Evolutionary conservation across 1,140 invertebrate genomes (phyloP).

Genomic region (Drosophila littoralis): DNA sequence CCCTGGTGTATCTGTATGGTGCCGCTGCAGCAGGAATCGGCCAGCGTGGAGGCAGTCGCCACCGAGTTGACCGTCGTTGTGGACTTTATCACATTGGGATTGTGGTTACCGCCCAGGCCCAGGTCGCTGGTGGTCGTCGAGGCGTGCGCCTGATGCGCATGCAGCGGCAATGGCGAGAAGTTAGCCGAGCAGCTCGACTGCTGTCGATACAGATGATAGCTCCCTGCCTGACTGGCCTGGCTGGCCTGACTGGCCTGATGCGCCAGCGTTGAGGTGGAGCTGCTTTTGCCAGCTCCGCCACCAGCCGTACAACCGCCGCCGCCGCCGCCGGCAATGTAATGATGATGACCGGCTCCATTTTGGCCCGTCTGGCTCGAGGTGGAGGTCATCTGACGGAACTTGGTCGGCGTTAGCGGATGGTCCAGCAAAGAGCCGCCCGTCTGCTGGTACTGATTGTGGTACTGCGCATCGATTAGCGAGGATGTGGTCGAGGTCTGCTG

Average conservation of each 20-base stretch:
- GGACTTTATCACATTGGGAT: slow-evolving; percentile 84
- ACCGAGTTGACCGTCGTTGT: slow-evolving; percentile 82
- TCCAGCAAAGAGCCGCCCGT: slow-evolving; percentile 80
- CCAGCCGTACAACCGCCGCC: slow-evolving; percentile 9
- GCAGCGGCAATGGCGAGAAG: slow-evolving; percentile 77
- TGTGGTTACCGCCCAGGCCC: slow-evolving; percentile 65
- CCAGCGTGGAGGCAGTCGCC: slow-evolving; percentile 79
- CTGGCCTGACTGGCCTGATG: slow-evolving; percentile 47
- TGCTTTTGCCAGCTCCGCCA: slow-evolving; percentile 34
- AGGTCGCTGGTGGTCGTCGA: slow-evolving; percentile 81
- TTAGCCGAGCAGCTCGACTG: slow-evolving; percentile 82
- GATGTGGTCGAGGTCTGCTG: slow-evolving; percentile 83
- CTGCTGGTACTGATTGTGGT: slow-evolving; percentile 83
- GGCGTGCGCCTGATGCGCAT: slow-evolving; percentile 79
- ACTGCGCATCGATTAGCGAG: slow-evolving; percentile 79
- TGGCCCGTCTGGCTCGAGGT: slow-evolving; percentile 77
- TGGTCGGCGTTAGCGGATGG: slow-evolving; percentile 81
- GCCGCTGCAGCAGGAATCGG: slow-evolving; percentile 82
- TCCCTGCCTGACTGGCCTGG: slow-evolving; percentile 36
- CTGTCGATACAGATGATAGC: slow-evolving; percentile 70
- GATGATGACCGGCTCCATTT: slow-evolving; percentile 48
- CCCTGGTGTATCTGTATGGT: slow-evolving; percentile 79
- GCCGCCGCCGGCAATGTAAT: slow-evolving; percentile 17
- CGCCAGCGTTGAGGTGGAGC: slow-evolving; percentile 61
- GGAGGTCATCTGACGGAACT: slow-evolving; percentile 77